These are phyloP conservation scores for Nannoperca obscura DNA, from an alignment of 2,797 vertebrate genomes.

Conservation along the genomic window DNA sequence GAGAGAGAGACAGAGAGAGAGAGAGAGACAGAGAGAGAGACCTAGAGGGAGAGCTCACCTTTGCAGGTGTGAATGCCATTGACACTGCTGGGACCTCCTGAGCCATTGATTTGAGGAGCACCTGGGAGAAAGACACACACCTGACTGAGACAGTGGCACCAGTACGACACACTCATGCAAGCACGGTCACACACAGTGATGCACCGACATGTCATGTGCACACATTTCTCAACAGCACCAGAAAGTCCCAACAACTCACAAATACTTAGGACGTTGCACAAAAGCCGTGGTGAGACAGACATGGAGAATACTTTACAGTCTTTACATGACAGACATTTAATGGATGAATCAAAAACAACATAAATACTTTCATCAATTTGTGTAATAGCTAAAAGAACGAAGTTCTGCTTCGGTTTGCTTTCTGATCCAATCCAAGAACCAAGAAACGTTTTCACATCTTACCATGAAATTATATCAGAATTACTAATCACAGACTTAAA, in stretches of 20 bases:
- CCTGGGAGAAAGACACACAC: conserved; percentile 88
- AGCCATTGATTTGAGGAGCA: conserved; percentile 87
- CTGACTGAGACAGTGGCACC: conserved; percentile 66
- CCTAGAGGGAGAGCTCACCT: conserved; percentile 90
- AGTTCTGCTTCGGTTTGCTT: not conserved
- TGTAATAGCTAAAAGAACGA: not conserved
- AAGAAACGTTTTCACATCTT: not conserved
- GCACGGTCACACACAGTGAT: conserved; percentile 20
- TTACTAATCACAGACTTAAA: not conserved
- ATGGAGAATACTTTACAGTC: not conserved
- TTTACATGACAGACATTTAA: not conserved
- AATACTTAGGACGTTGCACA: not conserved
- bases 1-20: no score
- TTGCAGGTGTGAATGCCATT: conserved; percentile 99
- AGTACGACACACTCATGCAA: conserved; percentile 38
- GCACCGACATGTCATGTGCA: not conserved
- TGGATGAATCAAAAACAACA: not conserved
- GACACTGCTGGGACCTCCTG: conserved; percentile 89
- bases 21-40: no score
- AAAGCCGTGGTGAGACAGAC: conserved; percentile 30
- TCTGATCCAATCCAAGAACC: conserved; percentile 1
- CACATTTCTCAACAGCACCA: not conserved
- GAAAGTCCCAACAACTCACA: not conserved
- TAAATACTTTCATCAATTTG: not conserved
- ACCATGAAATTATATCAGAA: not conserved